Percentiles rank a stretch among this genome's conserved stretches.
These are phyloP conservation scores for Nipponacmea schrenckii DNA, from an alignment of 2,888 invertebrate species.

Conservation along the genomic window DNA sequence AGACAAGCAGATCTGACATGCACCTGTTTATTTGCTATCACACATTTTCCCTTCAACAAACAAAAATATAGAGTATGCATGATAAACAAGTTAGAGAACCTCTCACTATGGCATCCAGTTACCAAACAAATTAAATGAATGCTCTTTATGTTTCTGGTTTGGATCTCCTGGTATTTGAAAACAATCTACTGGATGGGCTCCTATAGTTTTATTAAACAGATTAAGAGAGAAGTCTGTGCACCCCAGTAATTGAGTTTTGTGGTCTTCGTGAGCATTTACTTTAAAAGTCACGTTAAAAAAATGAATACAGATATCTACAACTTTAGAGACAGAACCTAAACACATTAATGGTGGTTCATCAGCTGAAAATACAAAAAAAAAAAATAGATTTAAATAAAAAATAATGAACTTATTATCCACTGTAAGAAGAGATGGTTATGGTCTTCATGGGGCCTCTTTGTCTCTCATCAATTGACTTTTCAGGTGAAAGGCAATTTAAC, in stretches of 20 bases:
- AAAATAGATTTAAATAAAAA: neutral
- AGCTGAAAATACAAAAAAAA: conserved; percentile 42
- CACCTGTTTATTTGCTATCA: too few relatives aligned
- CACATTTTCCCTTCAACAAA: too few relatives aligned
- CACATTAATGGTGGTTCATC: conserved; percentile 56
- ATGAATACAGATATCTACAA: conserved; percentile 52
- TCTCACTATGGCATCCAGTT: conserved; percentile 37
- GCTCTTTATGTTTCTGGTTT: conserved; percentile 32
- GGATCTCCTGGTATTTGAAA: conserved; percentile 57
- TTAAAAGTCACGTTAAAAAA: conserved; percentile 56
- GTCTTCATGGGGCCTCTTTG: too few relatives aligned
- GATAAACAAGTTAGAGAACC: too few relatives aligned
- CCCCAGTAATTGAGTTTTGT: conserved; percentile 55
- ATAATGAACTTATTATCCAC: neutral
- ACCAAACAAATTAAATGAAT: conserved; percentile 16
- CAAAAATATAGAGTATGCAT: too few relatives aligned
- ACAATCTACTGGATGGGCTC: conserved; percentile 55
- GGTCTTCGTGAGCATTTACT: conserved; percentile 49
- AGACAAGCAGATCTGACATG: too few relatives aligned
- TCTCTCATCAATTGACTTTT: too few relatives aligned
- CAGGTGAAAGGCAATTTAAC: too few relatives aligned
- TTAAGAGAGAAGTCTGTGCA: conserved; percentile 53
- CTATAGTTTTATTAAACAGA: conserved; percentile 54
- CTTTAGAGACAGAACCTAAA: conserved; percentile 50
- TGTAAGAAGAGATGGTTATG: too few relatives aligned